Evolutionary conservation across 2,113 vertebrate species (phyloP).

Genomic region (Morone chrysops): DNA sequence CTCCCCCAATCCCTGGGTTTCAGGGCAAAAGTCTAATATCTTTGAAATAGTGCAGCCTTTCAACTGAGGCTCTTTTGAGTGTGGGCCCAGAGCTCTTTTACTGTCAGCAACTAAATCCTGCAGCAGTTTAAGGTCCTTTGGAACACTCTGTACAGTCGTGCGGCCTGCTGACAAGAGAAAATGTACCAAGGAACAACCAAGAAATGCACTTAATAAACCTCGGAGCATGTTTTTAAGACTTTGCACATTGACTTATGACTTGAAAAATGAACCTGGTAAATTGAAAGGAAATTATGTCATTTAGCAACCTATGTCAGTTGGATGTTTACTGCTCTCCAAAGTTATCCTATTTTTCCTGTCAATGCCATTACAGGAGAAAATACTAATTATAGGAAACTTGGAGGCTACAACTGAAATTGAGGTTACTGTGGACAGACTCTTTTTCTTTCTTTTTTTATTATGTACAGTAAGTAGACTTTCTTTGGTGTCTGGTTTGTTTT

Average conservation of each 20-base stretch:
- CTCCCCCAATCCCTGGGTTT: conserved; percentile 6
- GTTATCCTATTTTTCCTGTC: background rate
- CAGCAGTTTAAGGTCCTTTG: conserved; percentile 28
- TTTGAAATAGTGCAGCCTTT: conserved; percentile 61
- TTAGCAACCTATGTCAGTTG: background rate
- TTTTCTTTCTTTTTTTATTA: background rate
- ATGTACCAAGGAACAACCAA: background rate
- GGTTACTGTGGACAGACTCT: background rate
- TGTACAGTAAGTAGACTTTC: background rate
- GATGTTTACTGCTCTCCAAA: background rate
- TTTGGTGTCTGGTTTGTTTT: background rate
- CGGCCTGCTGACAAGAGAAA: conserved; percentile 25
- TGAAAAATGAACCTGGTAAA: background rate
- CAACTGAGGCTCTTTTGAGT: conserved; percentile 40
- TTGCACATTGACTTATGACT: conserved; percentile 12
- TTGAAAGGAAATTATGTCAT: background rate
- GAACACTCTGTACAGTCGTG: conserved; percentile 19
- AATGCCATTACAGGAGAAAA: background rate
- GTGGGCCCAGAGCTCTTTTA: conserved; percentile 32
- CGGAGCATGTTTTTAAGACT: conserved; percentile 6
- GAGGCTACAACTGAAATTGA: background rate
- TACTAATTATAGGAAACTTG: background rate
- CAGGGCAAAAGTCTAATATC: conserved; percentile 48
- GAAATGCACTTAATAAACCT: conserved; percentile 28
- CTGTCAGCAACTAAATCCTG: conserved; percentile 39